Conservation (phyloP, 2,888 invertebrate species). For the Nomada lathburiana region DNA sequence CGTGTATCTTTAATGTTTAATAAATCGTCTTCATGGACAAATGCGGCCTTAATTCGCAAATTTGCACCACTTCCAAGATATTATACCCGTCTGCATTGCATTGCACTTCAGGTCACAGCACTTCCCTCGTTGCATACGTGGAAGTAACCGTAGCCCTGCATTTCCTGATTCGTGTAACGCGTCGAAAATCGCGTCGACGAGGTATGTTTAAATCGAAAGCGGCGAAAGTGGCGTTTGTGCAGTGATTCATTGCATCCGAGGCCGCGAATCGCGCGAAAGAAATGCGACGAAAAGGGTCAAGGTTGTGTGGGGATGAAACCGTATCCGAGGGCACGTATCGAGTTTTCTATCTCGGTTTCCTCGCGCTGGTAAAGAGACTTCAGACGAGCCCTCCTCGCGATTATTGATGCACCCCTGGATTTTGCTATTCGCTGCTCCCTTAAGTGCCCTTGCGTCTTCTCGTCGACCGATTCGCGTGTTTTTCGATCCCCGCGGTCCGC, state of each 20-base stretch:
- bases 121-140: neutral
- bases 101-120: neutral
- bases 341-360: conserved; percentile 60
- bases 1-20: conserved; percentile 71
- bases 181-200: conserved; percentile 25
- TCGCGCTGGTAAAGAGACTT: conserved; percentile 60
- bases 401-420: conserved; percentile 57
- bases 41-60: too few relatives aligned
- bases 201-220: conserved; percentile 50
- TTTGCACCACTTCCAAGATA: too few relatives aligned
- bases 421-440: conserved; percentile 50
- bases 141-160: neutral
- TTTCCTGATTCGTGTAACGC: conserved; percentile 7
- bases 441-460: conserved; percentile 34
- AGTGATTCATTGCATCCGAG: conserved; percentile 49
- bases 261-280: conserved; percentile 39
- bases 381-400: conserved; percentile 62
- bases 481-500: conserved; percentile 35
- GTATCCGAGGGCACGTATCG: conserved; percentile 69
- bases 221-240: conserved; percentile 48
- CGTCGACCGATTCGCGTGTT: conserved; percentile 18
- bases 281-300: conserved; percentile 62
- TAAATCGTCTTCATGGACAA: conserved; percentile 61
- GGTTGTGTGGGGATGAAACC: conserved; percentile 73
- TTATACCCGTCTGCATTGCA: too few relatives aligned